phyloP scores from a whole-genome alignment of 2,797 vertebrate species.

The Euthynnus affinis region DNA sequence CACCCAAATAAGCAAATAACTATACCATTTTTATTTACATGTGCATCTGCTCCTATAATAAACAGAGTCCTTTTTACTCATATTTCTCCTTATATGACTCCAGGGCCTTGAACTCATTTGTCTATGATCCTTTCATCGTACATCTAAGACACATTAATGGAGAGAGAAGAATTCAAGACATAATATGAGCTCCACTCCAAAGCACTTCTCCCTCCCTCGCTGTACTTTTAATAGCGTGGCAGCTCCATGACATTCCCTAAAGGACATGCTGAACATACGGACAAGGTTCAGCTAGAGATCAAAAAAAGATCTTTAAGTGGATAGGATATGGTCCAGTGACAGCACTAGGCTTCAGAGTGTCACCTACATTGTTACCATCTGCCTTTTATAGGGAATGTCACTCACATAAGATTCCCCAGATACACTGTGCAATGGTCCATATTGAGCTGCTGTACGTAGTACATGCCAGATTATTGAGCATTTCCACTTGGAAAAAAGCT shows the following conservation, averaged over 20 bases:
- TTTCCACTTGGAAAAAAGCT: slow-evolving; percentile 30
- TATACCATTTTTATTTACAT: background rate
- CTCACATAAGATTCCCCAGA: slow-evolving; percentile 55
- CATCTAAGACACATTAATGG: slow-evolving; percentile 21
- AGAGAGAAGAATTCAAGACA: slow-evolving; percentile 19
- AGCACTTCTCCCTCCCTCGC: slow-evolving; percentile 22
- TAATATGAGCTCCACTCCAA: slow-evolving; percentile 28
- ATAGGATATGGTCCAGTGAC: slow-evolving; percentile 63
- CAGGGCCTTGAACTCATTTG: background rate
- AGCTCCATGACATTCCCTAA: slow-evolving; percentile 63
- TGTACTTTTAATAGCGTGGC: slow-evolving; percentile 51
- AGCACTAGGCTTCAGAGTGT: slow-evolving; percentile 41
- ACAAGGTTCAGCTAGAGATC: slow-evolving; percentile 50
- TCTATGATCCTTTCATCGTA: background rate
- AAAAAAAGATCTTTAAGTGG: slow-evolving; percentile 62
- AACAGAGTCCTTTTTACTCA: background rate
- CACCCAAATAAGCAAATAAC: background rate
- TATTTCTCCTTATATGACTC: background rate
- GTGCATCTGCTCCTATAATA: background rate
- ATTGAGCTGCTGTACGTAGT: slow-evolving; percentile 36
- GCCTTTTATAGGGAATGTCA: slow-evolving; percentile 64
- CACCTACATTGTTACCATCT: slow-evolving; percentile 70
- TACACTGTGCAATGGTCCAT: slow-evolving; percentile 55
- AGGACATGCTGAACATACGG: slow-evolving; percentile 59
- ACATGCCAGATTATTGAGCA: slow-evolving; percentile 46